Evolutionary conservation across 2,797 vertebrate genomes (phyloP).

Genomic region (Phaenicophaeus curvirostris): DNA sequence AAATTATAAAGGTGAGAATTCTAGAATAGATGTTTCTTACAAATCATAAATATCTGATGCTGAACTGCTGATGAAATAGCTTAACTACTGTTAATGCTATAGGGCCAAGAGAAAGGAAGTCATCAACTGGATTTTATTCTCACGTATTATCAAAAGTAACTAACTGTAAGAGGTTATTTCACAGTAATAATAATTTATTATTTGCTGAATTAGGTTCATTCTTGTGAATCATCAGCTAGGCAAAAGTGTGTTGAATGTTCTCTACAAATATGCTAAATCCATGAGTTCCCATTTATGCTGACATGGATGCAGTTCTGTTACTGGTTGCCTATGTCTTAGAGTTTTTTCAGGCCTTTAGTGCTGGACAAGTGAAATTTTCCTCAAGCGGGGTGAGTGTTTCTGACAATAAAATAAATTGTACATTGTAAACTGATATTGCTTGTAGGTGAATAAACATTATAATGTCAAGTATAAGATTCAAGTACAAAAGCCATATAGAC

Average conservation of each 20-base stretch:
- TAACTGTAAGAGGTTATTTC: neutral
- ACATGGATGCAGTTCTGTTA: neutral
- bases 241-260: neutral
- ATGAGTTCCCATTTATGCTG: neutral
- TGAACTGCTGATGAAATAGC: neutral
- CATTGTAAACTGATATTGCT: neutral
- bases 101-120: neutral
- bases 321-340: neutral
- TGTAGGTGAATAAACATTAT: neutral
- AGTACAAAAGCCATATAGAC: neutral
- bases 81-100: neutral
- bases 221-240: neutral
- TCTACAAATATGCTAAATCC: neutral
- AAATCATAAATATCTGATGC: neutral
- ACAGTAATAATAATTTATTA: neutral
- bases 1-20: neutral
- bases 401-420: neutral
- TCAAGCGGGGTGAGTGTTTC: neutral
- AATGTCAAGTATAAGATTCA: neutral
- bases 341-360: neutral
- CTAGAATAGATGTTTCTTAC: accelerated
- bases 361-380: neutral
- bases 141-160: neutral
- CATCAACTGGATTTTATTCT: neutral
- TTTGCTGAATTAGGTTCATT: neutral